phyloP scores from a whole-genome alignment of 2,113 vertebrate genomes.

The Acinonyx jubatus region DNA sequence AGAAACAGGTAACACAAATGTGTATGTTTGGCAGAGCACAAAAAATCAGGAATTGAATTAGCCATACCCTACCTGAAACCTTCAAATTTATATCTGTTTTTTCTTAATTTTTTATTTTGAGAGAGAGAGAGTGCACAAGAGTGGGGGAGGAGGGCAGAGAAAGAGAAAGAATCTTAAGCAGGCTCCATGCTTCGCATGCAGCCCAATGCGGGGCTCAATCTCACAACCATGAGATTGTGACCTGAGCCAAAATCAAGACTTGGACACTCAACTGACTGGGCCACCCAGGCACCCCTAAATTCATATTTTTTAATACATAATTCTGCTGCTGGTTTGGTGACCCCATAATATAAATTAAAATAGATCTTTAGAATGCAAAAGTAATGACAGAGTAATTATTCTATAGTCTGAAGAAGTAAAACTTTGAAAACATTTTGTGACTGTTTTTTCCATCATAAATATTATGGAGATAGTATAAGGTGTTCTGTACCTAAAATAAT shows the following conservation, averaged over 20 bases:
- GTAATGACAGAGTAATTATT: neutral
- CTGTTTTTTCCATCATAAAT: neutral
- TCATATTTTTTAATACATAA: neutral
- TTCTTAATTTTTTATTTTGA: no score
- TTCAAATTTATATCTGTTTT: neutral
- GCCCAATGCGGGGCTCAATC: no score
- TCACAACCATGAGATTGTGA: no score
- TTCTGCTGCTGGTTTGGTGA: neutral
- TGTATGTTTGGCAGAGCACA: neutral
- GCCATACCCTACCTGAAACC: neutral
- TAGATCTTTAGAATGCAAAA: neutral
- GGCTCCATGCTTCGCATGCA: no score
- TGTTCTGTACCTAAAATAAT: constrained; percentile 27
- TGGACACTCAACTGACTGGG: no score
- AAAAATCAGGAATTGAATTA: neutral
- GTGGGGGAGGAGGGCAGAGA: no score
- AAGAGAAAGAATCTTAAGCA: no score
- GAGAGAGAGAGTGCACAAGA: no score
- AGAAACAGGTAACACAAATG: neutral
- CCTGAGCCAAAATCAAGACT: no score
- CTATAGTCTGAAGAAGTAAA: neutral
- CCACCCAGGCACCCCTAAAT: no score
- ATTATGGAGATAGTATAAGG: neutral
- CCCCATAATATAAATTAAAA: neutral
- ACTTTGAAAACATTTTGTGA: neutral